Percentiles rank a stretch among this genome's conserved stretches.
Conservation (phyloP, 1,140 invertebrate genomes). For the Drosophila truncata region DNA sequence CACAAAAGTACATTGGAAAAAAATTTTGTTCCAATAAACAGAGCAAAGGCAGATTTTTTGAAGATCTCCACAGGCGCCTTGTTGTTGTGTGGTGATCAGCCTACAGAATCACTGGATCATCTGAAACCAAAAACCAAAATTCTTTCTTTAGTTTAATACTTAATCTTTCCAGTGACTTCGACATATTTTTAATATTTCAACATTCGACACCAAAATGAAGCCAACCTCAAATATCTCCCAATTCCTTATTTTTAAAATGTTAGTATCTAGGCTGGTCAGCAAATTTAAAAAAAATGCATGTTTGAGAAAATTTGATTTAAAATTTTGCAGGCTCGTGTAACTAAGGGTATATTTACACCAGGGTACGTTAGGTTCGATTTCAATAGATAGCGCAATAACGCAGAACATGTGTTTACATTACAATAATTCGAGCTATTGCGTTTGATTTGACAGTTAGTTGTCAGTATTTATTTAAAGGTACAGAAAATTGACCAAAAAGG, state of each 20-base stretch:
- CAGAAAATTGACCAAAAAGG: too few species aligned
- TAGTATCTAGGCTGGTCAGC: not conserved
- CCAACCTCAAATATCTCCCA: not conserved
- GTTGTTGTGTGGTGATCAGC: slow-evolving; percentile 1
- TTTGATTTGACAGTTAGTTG: too few species aligned
- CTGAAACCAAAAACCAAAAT: slow-evolving; percentile 2
- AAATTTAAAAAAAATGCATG: not conserved
- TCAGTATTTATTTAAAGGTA: too few species aligned
- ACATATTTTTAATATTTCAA: not conserved
- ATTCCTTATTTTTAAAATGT: not conserved
- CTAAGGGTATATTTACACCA: too few species aligned
- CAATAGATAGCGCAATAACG: too few species aligned
- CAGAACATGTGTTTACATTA: too few species aligned
- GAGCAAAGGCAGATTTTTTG: not conserved
- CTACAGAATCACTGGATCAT: slow-evolving; percentile 2
- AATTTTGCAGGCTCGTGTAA: too few species aligned
- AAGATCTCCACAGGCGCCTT: not conserved
- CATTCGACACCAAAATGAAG: not conserved
- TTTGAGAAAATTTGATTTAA: not conserved
- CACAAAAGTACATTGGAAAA: not conserved
- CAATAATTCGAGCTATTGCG: too few species aligned
- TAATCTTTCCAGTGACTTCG: not conserved
- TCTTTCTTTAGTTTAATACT: not conserved
- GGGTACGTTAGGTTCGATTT: too few species aligned
- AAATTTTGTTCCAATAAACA: not conserved